Evolutionary conservation across 1,140 invertebrate species (phyloP).

Genomic region (Battus philenor): DNA sequence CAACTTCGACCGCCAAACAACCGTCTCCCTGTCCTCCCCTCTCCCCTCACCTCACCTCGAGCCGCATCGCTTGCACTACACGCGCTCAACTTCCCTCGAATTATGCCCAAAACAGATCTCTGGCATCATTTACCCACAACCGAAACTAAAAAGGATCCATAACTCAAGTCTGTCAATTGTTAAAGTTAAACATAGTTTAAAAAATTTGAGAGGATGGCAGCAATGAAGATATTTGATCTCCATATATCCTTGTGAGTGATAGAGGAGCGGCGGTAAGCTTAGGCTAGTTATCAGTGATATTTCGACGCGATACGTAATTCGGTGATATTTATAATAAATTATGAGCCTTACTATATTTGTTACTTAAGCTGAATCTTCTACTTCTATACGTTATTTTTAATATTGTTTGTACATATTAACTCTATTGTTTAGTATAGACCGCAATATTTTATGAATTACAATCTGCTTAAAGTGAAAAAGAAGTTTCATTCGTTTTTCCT

Average conservation of each 20-base stretch:
- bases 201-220: slow-evolving; percentile 1
- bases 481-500: no score
- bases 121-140: slow-evolving; percentile 42
- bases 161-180: slow-evolving; percentile 8
- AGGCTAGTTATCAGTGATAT: slow-evolving; percentile 56
- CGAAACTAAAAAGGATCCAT: slow-evolving; percentile 47
- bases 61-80: slow-evolving; percentile 49
- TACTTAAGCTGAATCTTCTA: slow-evolving; percentile 44
- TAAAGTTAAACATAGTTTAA: slow-evolving; percentile 11
- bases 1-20: slow-evolving; percentile 43
- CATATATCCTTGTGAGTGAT: slow-evolving; percentile 6
- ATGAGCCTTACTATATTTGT: slow-evolving; percentile 58
- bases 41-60: slow-evolving; percentile 39
- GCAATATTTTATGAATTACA: slow-evolving; percentile 49
- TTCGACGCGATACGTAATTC: slow-evolving; percentile 66
- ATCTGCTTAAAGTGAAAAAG: slow-evolving; percentile 43
- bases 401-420: slow-evolving; percentile 58
- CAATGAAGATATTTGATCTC: slow-evolving; percentile 35
- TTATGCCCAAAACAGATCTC: slow-evolving; percentile 60
- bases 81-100: slow-evolving; percentile 53
- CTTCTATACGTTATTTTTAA: slow-evolving; percentile 50
- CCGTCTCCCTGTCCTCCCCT: slow-evolving; percentile 34
- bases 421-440: slow-evolving; percentile 55
- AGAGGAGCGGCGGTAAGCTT: slow-evolving; percentile 16
- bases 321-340: slow-evolving; percentile 64